Evolutionary conservation across 2,888 invertebrate species (phyloP), one percentile per base, ranked within the genome.

Genomic region (Tenthredo mesomela): DNA sequence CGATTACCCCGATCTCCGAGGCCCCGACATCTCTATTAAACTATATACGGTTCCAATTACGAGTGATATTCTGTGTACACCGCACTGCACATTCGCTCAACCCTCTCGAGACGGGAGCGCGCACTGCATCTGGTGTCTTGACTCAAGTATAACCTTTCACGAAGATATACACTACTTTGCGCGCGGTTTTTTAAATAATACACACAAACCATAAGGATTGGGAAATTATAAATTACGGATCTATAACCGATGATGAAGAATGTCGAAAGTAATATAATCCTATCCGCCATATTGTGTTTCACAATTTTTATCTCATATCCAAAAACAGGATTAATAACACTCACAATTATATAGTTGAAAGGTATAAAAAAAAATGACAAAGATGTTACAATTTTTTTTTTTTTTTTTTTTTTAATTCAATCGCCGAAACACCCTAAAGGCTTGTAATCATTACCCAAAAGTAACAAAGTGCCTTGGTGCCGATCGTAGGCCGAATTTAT

Each of bases 21-120:
- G 15, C 54, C 25, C 18, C 50, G 50, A 50, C 54, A 50, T 77
- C 54, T 50, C 18, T 37, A 54, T 77, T 54, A 54, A 54, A 50
- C 47, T 77, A 40, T 25, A 43, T 25, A 50, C 77, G 5, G 10
- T 50, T 54, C 5, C 50, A 77, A 77, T 77, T 77, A 54, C 40
- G 43, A 25, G 10, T n/a, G 43, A 43, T 40, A n/a, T 12, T 43
- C 12, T 21, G 43, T 43, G 7, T 43, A 21, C 21, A 61, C 10
- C 61, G 73, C 2, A 61, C 10, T 25, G 73, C 2, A 9, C 37
- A 7, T 25, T 67, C 33, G 67, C 33, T 18, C 18, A 33, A 67
- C 33, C 33, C 67, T 33, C 18, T 33, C 67, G 18, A 67, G 18
- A 65, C 15, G 12, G 15, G 29, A 29, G 29, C 10, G 29, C n/a